Base-by-base conservation (phyloP, 2,113 vertebrate genomes). In the Neodon shergylaensis region DNA sequence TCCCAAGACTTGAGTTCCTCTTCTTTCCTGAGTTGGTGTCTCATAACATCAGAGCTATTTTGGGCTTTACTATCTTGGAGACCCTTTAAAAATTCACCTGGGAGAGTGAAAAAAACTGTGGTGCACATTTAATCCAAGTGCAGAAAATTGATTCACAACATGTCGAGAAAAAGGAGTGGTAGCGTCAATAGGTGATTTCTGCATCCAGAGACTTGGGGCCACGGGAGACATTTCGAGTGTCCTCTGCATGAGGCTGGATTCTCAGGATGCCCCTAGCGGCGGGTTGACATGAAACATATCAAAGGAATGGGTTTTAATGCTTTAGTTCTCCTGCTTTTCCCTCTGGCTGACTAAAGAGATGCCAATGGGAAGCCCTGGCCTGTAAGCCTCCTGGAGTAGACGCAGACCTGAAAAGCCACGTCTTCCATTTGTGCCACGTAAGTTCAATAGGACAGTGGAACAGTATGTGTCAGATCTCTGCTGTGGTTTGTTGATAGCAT, bases 1-100 rank as follows among this genome's bases (percentile, higher is more conserved):
- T 88, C 88, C 81, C 49, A 28, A 77, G 89, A n/a, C 44, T 93
- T 93, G 76, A 88, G 76, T 91, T 95, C 82, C 88, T 88, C 76
- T 95, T 96, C 82, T 88, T 88, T 73, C 39, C 78, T 39, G 5
- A 52, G 70, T 33, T 5, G 31, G 49, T 8, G 28, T 39, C 13
- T 13, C n/a, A 11, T 24, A 33, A 70, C 4, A 33, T 5, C n/a
- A 47, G 74, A 12, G 39, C 42, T 83, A 70, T 63, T 70, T 77
- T 76, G 52, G 49, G 73, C 86, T n/a, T 1, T 22, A 2, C 54
- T 49, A 9, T 49, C 42, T 82, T 90, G 17, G 52, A 54, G 28
- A 95, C 19, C 36, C 11, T 87, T 63, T 28, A 42, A 17, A n/a
- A 24, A 77, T 44, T 79, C 65, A 68, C 14, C 36, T 21, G 28